Evolutionary conservation across 2,888 invertebrate genomes (phyloP).

Genomic region (Drosophila tanythrix): DNA sequence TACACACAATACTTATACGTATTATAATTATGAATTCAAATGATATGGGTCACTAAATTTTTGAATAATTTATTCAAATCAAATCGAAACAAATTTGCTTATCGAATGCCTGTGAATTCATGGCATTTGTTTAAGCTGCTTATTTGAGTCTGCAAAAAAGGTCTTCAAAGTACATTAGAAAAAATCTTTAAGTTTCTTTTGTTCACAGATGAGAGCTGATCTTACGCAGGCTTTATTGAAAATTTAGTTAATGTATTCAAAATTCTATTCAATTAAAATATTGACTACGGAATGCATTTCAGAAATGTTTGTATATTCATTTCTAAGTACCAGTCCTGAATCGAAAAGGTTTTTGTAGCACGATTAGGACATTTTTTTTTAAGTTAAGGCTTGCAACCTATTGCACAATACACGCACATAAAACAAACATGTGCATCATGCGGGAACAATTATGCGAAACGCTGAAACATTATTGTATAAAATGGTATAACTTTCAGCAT

Average conservation of each 20-base stretch:
- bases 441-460: not conserved
- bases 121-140: not conserved
- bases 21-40: constrained; percentile 15
- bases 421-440: too few relatives aligned
- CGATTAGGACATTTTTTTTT: not conserved
- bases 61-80: constrained; percentile 22
- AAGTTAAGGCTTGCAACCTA: not conserved
- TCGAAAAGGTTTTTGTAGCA: not conserved
- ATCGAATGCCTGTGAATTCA: not conserved
- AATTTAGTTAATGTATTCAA: not conserved
- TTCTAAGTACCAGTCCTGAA: not conserved
- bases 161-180: not conserved
- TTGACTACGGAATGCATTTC: not conserved
- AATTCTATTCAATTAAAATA: not conserved
- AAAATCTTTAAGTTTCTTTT: not conserved
- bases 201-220: not conserved
- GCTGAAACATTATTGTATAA: not conserved
- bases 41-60: constrained; percentile 6
- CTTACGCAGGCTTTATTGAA: not conserved
- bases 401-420: not conserved
- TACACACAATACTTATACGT: constrained; percentile 3
- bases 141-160: too few relatives aligned
- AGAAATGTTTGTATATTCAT: not conserved
- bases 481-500: constrained; percentile 24
- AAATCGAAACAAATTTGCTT: constrained; percentile 1